Evolutionary conservation across 2,113 vertebrate species (phyloP).

Genomic region (Merops nubicus): DNA sequence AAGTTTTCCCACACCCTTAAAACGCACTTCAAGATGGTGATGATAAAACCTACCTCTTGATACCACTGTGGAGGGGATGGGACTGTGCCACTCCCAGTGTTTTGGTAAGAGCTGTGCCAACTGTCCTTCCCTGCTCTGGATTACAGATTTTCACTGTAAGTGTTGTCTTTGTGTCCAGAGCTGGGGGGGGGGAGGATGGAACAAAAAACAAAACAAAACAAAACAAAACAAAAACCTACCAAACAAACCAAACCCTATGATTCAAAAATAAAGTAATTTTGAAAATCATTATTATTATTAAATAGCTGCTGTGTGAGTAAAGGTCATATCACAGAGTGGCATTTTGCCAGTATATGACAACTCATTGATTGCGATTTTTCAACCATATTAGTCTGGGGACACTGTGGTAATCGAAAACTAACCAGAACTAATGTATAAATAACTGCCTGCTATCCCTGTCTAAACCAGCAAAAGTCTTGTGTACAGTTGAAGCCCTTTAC

Average conservation of each 20-base stretch:
- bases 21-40: neutral
- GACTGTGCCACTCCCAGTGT: neutral
- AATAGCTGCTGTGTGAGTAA: conserved; percentile 65
- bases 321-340: conserved; percentile 75
- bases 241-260: neutral
- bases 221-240: neutral
- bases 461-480: conserved; percentile 35
- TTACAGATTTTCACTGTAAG: neutral
- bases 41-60: neutral
- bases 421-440: conserved; percentile 83
- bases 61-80: neutral
- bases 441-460: conserved; percentile 67
- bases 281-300: conserved; percentile 54
- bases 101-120: neutral
- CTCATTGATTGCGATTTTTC: conserved; percentile 79
- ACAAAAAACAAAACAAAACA: neutral
- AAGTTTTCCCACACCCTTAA: neutral
- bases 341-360: conserved; percentile 75
- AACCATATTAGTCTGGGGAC: conserved; percentile 76
- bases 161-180: conserved; percentile 24
- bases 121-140: neutral
- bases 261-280: conserved; percentile 63
- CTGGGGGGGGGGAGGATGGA: too few relatives aligned
- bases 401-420: conserved; percentile 79
- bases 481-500: conserved; percentile 1